Evolutionary conservation across 2,113 vertebrate species (phyloP).

Genomic region (Chlorodrepanis virens): DNA sequence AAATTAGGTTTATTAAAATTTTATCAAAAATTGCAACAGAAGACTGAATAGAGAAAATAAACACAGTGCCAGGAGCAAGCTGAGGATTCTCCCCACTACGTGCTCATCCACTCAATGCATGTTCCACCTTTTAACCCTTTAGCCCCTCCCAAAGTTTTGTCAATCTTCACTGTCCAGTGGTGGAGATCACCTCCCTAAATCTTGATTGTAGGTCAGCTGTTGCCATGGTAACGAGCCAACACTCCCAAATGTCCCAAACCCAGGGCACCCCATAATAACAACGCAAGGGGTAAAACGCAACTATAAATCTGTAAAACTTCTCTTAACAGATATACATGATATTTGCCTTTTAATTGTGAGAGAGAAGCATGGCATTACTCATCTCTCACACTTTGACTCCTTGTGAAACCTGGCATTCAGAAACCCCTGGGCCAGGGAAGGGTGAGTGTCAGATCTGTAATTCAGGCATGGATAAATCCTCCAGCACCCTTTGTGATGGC

Average conservation of each 20-base stretch:
- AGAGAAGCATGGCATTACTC: not conserved
- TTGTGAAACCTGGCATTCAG: not conserved
- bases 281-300: not conserved
- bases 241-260: not conserved
- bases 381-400: not conserved
- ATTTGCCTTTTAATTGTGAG: not conserved
- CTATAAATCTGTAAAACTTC: not conserved
- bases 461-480: not conserved
- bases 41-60: not conserved
- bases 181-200: not conserved
- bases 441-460: rapidly evolving
- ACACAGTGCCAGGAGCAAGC: not conserved
- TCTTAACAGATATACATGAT: not conserved
- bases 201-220: not conserved
- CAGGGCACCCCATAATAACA: not conserved
- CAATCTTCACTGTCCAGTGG: not conserved
- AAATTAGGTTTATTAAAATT: not conserved
- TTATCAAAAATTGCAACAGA: not conserved
- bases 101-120: not conserved
- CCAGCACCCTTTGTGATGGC: not conserved
- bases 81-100: not conserved
- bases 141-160: not conserved
- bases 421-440: not conserved
- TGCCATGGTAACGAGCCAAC: not conserved
- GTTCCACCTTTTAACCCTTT: not conserved